Conservation (phyloP, 2,113 vertebrate genomes). For the Scophthalmus maximus region DNA sequence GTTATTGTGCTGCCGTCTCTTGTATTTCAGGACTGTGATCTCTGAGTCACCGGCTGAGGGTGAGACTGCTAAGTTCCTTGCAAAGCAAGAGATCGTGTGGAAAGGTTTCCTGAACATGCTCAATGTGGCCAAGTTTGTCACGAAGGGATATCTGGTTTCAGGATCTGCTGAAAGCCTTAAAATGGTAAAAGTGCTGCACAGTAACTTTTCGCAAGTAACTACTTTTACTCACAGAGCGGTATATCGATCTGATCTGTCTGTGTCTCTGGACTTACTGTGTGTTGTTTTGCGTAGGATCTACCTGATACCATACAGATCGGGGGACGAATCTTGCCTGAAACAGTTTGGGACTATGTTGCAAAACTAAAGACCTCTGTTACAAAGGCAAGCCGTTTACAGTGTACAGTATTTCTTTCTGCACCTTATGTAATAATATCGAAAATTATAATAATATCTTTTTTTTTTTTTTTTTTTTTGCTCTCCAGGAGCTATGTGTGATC, state of each 20-base stretch:
- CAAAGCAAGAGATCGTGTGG: slow-evolving; percentile 91
- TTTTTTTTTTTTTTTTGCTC: slow-evolving; percentile 38
- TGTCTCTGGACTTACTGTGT: not conserved
- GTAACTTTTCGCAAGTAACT: not conserved
- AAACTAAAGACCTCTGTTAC: slow-evolving; percentile 94
- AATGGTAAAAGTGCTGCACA: slow-evolving; percentile 82
- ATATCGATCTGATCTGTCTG: not conserved
- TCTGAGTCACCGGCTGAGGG: slow-evolving; percentile 83
- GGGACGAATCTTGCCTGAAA: slow-evolving; percentile 94
- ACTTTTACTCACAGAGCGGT: not conserved
- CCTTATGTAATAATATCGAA: not conserved
- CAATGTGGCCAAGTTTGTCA: slow-evolving; percentile 96
- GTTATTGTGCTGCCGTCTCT: slow-evolving; percentile 43
- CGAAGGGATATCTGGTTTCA: slow-evolving; percentile 94
- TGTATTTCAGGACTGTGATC: slow-evolving; percentile 73
- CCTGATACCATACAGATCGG: slow-evolving; percentile 97
- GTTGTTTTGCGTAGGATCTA: slow-evolving; percentile 86
- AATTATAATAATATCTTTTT: not conserved
- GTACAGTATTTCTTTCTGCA: not conserved
- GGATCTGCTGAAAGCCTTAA: slow-evolving; percentile 91
- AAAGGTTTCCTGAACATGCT: slow-evolving; percentile 99
- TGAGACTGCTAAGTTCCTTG: slow-evolving; percentile 89
- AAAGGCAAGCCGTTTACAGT: slow-evolving; percentile 84
- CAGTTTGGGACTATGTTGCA: slow-evolving; percentile 97
- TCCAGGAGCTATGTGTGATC: slow-evolving; percentile 94